Evolutionary conservation across 2,797 vertebrate genomes (phyloP), one percentile per base, ranked within the genome.

Genomic region (Urocyon cinereoargenteus): DNA sequence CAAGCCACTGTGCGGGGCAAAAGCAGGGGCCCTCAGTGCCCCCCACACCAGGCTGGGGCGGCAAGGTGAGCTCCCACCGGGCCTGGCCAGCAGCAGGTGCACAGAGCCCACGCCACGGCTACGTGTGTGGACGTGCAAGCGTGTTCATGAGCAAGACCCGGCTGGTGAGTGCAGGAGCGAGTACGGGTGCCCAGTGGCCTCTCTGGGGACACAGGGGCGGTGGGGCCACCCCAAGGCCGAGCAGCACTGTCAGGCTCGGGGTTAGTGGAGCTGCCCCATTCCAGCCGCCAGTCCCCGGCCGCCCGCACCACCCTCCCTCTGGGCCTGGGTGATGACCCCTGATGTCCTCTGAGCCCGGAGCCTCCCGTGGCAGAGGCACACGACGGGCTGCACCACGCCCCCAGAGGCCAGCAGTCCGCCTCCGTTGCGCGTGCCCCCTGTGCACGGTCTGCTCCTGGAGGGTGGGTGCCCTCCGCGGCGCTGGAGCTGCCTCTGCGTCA

Each of bases 331-430:
- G 5, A 5, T 2, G 4, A 0, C 6, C 3, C 66, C 55, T 26
- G 53, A 36, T n/a, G 26, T 1, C 0, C 61, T 0, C 0, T 1
- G 3, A 73, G 40, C 62, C 6, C 0, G n/a, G 57, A 13, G 5
- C 34, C 49, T 18, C n/a, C 12, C 3, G 0, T 0, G 28, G 19
- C 14, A 1, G 1, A 40, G 55, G 3, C 34, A 0, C 14, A 0
- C 0, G 28, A 16, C 6, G 24, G 31, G 22, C 6, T 8, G 78
- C 18, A 2, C 19, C 22, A 1, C 0, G 21, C 45, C 53, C 26
- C 40, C 31, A 5, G 40, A 64, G 3, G 14, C 26, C 24, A 5
- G 9, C 10, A 10, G 2, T 24, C 10, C 4, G 7, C 31, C 14
- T 0, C 45, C 0, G 1, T 51, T 49, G 3, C 55, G 4, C 3